Conservation (phyloP, 2,888 invertebrate species). For the Apotomis betuletana region DNA sequence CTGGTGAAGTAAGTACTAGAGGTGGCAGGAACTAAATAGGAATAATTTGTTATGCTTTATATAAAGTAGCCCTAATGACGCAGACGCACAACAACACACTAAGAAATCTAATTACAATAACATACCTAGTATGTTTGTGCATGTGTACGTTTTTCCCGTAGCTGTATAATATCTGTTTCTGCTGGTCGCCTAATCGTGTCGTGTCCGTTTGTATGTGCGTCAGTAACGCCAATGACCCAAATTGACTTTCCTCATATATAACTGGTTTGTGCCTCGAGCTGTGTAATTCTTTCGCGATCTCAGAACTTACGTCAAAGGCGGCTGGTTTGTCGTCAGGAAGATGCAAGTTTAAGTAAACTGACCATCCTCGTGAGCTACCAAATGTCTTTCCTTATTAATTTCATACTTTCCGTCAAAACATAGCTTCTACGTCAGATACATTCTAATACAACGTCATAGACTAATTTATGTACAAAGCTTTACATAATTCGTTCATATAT, state of each 20-base stretch:
- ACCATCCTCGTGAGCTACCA: not conserved
- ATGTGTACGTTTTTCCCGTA: not conserved
- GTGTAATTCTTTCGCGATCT: not conserved
- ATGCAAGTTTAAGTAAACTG: not conserved
- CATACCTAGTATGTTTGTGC: not conserved
- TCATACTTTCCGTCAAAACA: too few relatives aligned
- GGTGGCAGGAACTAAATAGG: too few relatives aligned
- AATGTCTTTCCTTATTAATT: not conserved
- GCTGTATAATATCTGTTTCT: not conserved
- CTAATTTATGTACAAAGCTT: too few relatives aligned
- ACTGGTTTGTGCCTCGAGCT: constrained; percentile 13
- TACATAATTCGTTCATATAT: too few relatives aligned
- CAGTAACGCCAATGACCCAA: constrained; percentile 18
- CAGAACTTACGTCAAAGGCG: not conserved
- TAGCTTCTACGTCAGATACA: too few relatives aligned
- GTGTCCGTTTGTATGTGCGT: constrained; percentile 3
- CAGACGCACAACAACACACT: not conserved
- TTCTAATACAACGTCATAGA: too few relatives aligned
- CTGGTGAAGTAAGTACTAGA: too few relatives aligned
- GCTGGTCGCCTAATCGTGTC: not conserved
- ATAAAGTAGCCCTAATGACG: not conserved
- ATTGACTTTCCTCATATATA: constrained; percentile 23
- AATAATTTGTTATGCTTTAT: too few relatives aligned
- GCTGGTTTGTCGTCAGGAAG: not conserved
- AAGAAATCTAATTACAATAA: not conserved